Evolutionary conservation across 2,113 vertebrate species (phyloP).

Genomic region (Amphilophus citrinellus): DNA sequence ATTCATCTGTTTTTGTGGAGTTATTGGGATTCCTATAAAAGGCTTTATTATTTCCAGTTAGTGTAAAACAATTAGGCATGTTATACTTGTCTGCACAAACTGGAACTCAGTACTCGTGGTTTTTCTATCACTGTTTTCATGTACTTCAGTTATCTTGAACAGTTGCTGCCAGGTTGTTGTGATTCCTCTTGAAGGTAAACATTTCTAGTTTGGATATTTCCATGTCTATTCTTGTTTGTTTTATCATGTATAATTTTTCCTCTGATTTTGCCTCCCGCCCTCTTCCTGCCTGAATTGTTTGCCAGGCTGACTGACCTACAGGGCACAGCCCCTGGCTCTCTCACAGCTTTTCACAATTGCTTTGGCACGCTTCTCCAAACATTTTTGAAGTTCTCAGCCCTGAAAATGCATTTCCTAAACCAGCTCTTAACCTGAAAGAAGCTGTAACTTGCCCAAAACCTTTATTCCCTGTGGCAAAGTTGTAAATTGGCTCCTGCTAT

Average conservation of each 20-base stretch:
- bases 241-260: not conserved
- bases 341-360: not conserved
- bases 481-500: not conserved
- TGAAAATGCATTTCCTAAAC: not conserved
- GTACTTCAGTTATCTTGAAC: not conserved
- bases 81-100: not conserved
- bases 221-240: not conserved
- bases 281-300: not conserved
- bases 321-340: not conserved
- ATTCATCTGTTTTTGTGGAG: not conserved
- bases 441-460: not conserved
- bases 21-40: too few species aligned
- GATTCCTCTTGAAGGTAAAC: not conserved
- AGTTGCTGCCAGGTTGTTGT: not conserved
- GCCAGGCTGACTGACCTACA: not conserved
- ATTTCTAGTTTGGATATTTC: not conserved
- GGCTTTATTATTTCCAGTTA: not conserved
- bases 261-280: not conserved
- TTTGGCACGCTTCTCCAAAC: not conserved
- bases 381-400: not conserved
- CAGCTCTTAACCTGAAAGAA: not conserved
- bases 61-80: not conserved
- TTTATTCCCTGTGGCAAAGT: not conserved
- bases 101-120: not conserved
- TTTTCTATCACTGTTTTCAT: not conserved